Evolutionary conservation across 1,140 invertebrate genomes (phyloP).

Genomic region (Arion vulgaris): DNA sequence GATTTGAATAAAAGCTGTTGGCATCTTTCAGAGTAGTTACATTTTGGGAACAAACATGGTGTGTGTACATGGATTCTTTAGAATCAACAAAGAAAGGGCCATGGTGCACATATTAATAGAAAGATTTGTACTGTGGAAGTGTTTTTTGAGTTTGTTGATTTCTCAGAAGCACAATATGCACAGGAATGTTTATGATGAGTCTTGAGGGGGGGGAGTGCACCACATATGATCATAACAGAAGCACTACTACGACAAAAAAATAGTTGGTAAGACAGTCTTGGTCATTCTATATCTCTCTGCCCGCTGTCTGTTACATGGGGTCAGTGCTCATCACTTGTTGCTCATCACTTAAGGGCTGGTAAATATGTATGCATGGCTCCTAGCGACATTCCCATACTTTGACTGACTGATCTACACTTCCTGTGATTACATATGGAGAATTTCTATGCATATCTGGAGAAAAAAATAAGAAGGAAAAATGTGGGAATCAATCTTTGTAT

Average conservation of each 20-base stretch:
- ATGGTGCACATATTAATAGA: not conserved
- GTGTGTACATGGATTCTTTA: not conserved
- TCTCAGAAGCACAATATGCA: not conserved
- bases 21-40: too few species aligned
- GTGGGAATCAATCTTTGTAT: too few species aligned
- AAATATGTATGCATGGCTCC: conserved; percentile 39
- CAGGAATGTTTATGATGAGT: conserved; percentile 10
- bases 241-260: not conserved
- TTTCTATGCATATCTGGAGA: conserved; percentile 92
- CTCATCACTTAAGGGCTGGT: not conserved
- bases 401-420: conserved; percentile 97
- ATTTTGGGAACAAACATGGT: not conserved
- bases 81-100: not conserved
- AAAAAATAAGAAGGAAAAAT: conserved; percentile 24
- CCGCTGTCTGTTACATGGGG: not conserved
- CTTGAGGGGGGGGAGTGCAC: not conserved
- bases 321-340: not conserved
- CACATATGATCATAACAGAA: not conserved
- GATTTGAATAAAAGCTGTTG: too few species aligned
- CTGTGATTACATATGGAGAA: conserved; percentile 95
- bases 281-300: not conserved
- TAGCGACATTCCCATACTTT: conserved; percentile 99
- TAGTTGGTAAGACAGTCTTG: not conserved
- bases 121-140: not conserved
- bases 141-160: not conserved